Evolutionary conservation across 2,888 invertebrate species (phyloP).

Genomic region (Spodoptera littoralis): DNA sequence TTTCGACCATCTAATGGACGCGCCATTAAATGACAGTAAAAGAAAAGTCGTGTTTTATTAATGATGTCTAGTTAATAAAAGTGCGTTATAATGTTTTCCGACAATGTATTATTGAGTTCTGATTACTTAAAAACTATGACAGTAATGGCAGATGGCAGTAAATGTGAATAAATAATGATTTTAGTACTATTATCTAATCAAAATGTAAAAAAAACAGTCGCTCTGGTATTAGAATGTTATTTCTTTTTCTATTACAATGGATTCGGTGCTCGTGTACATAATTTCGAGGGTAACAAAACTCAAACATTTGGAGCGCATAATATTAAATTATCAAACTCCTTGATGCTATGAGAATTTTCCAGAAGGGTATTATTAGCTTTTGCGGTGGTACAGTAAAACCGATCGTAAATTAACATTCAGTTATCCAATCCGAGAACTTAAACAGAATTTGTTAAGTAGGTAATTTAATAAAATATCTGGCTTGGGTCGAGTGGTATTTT

Average conservation of each 20-base stretch:
- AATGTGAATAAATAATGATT: neutral
- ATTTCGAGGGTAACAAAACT: slow-evolving; percentile 26
- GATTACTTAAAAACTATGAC: slow-evolving; percentile 20
- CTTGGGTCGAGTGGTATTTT: slow-evolving; percentile 29
- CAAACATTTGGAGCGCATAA: slow-evolving; percentile 29
- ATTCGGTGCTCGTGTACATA: slow-evolving; percentile 15
- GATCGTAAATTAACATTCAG: slow-evolving; percentile 79
- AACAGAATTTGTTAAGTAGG: slow-evolving; percentile 75
- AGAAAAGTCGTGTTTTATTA: slow-evolving; percentile 52
- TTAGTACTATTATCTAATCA: neutral
- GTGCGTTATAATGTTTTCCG: slow-evolving; percentile 27
- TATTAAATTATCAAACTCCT: slow-evolving; percentile 40
- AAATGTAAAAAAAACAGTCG: neutral
- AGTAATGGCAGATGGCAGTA: neutral
- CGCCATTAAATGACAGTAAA: slow-evolving; percentile 50
- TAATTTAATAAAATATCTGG: slow-evolving; percentile 72
- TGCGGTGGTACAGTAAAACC: slow-evolving; percentile 74
- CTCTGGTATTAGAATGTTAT: too few relatives aligned
- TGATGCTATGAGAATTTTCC: slow-evolving; percentile 69
- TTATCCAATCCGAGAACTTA: slow-evolving; percentile 72
- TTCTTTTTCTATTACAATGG: neutral
- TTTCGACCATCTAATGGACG: slow-evolving; percentile 52
- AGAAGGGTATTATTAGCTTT: slow-evolving; percentile 77
- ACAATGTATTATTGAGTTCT: slow-evolving; percentile 9
- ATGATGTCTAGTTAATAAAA: slow-evolving; percentile 38